A percentile compares a stretch with the other conserved stretches of the same genome.
These are phyloP conservation scores for Zaprionus tsacasi DNA, from an alignment of 1,140 invertebrate genomes.

Conservation along the genomic window DNA sequence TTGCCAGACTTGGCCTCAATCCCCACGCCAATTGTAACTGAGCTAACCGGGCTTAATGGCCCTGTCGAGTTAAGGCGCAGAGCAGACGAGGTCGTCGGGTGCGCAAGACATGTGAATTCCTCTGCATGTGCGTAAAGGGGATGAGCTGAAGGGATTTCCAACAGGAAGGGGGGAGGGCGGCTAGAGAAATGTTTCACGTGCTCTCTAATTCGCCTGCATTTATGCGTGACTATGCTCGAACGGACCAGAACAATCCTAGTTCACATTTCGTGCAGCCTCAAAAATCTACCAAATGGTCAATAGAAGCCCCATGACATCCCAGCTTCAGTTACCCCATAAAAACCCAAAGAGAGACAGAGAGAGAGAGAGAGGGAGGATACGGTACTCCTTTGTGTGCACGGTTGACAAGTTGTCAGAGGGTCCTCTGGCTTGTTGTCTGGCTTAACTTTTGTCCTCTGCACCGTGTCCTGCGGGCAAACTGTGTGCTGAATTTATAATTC, in stretches of 20 bases:
- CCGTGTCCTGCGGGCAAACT: constrained; percentile 68
- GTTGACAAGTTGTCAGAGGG: constrained; percentile 68
- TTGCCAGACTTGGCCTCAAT: constrained; percentile 58
- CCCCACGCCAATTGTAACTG: constrained; percentile 26
- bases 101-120: constrained; percentile 48
- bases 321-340: not conserved
- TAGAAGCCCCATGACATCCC: not conserved
- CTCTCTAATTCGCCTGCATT: constrained; percentile 80
- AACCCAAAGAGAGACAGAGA: not conserved
- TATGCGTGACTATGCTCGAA: constrained; percentile 76
- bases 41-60: constrained; percentile 46
- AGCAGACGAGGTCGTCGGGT: not conserved
- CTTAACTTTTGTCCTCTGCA: constrained; percentile 70
- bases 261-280: not conserved
- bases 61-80: constrained; percentile 12
- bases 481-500: constrained; percentile 79
- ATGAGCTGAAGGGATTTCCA: not conserved
- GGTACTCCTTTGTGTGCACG: not conserved
- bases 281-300: not conserved
- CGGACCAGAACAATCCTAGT: not conserved
- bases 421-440: constrained; percentile 58
- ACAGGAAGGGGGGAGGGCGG: not conserved
- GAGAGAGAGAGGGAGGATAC: not conserved
- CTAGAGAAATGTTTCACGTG: constrained; percentile 48
- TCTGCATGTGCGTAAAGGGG: constrained; percentile 27